Percentiles rank a stretch among this genome's conserved stretches.
These are phyloP conservation scores for Theristus sp. DNA, from an alignment of 2,888 invertebrate species.

Conservation along the genomic window DNA sequence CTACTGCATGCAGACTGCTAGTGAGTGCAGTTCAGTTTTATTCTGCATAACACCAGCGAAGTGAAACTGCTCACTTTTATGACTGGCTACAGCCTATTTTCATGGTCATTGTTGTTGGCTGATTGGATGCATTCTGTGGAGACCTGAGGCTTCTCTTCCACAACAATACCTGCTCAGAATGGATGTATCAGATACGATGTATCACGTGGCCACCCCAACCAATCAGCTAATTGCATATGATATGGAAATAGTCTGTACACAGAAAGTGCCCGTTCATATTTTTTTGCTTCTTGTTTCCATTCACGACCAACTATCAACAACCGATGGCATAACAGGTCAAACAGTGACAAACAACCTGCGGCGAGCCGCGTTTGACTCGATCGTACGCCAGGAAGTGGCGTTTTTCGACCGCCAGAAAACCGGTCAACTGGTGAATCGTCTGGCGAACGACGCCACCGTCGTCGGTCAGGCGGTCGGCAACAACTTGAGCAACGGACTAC, in stretches of 20 bases:
- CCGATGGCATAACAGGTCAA: constrained; percentile 49
- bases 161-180: too few species aligned
- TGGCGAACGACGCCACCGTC: constrained; percentile 66
- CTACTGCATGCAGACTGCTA: constrained; percentile 71
- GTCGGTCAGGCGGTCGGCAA: constrained; percentile 72
- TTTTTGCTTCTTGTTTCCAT: neutral
- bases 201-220: too few species aligned
- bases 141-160: too few species aligned
- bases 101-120: too few species aligned
- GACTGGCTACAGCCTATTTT: too few species aligned
- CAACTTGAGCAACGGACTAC: constrained; percentile 76
- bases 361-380: constrained; percentile 14
- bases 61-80: too few species aligned
- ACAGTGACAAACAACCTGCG: constrained; percentile 38
- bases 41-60: too few species aligned
- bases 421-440: constrained; percentile 60
- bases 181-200: too few species aligned
- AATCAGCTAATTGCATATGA: too few species aligned
- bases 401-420: constrained; percentile 22
- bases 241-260: too few species aligned
- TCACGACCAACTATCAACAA: too few species aligned
- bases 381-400: constrained; percentile 19
- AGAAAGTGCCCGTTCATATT: neutral
- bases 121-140: too few species aligned
- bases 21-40: constrained; percentile 27